phyloP scores from a whole-genome alignment of 2,113 vertebrate species.

The Sorex araneus region DNA sequence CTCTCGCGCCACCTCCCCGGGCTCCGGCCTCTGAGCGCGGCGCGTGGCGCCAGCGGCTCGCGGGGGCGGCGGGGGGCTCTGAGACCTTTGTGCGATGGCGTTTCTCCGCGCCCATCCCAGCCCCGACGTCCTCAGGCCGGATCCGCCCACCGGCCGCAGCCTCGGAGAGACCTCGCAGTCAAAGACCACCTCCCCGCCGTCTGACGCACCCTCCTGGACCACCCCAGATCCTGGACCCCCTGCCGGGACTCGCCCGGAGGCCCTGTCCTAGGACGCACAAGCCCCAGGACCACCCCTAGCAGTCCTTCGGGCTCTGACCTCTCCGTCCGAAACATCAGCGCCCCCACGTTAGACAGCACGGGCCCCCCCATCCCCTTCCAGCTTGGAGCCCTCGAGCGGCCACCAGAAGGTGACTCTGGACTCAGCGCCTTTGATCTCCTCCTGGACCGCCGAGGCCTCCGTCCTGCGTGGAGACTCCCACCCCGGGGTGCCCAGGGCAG shows the following conservation, averaged over 20 bases:
- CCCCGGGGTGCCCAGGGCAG: not conserved
- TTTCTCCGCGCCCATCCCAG: not conserved
- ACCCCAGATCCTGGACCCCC: not conserved
- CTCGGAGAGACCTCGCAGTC: not conserved
- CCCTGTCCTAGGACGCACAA: not conserved
- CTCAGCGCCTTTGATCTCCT: constrained; percentile 13
- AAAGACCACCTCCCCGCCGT: constrained; percentile 12
- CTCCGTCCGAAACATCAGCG: not conserved
- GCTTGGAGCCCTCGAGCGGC: not conserved
- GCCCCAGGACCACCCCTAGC: not conserved
- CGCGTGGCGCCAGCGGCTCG: not conserved
- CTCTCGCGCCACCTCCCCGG: constrained; percentile 71
- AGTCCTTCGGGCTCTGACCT: not conserved
- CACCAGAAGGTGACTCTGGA: constrained; percentile 1
- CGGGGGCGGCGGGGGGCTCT: not conserved
- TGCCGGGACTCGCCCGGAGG: not conserved
- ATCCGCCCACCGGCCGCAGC: not conserved
- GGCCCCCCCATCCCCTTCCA: not conserved
- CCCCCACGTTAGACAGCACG: not conserved
- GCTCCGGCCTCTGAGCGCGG: constrained; percentile 63
- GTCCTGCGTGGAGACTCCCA: not conserved
- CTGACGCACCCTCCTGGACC: constrained; percentile 4
- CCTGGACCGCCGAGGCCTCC: constrained; percentile 20
- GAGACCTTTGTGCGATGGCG: constrained; percentile 17
- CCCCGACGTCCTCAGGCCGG: not conserved